Base-by-base conservation (phyloP, 64 coral and sea anemone genomes). In the Pocillopora verrucosa region DNA sequence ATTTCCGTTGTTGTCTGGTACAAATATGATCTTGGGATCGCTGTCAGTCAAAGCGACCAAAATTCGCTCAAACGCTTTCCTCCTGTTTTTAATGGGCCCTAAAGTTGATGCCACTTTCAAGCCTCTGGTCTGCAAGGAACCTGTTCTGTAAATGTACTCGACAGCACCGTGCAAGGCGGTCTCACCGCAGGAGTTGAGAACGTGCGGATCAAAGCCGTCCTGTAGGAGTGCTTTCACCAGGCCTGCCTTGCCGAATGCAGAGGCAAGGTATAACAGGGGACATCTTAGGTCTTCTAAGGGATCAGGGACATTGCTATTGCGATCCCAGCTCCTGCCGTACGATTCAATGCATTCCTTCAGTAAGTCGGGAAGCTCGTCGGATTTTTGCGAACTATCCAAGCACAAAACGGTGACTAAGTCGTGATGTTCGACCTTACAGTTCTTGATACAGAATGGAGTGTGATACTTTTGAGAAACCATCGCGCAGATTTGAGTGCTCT, bases 381-480 rank as follows among this genome's bases (percentile, higher is more conserved):
- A 85, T 58, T 85, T 85, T 85, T 85, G 82, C 82, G 82, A 85
- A 41, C 65, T 85, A 65, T 85, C 82, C 37, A 85, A 38, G 82
- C 82, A 85, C 3, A 85, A 65, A 3, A 85, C 82, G 3, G 82
- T 85, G 13, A 85, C 64, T 6, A 85, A n/a, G 56, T 85, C 82
- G 19, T 85, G 82, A 9, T 85, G 82, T 37, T 85, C 82, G 63
- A 85, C 72, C 82, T 72, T 85, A 20, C 82, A 85, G 82, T 85
- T 85, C 38, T 72, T 85, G 20, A 14, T 41, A 45, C 82, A 85
- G 65, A 85, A 72, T 30, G 82, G 82, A 20, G 82, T 85, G 38
- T 85, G 82, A 65, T 85, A 85, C 36, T 72, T 85, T 30, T 85
- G 82, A 4, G 82, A 67, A 72, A 85, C 82, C 82, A 85, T 85